Base-by-base conservation (phyloP, 2,113 vertebrate species). In the Deroptyus accipitrinus region DNA sequence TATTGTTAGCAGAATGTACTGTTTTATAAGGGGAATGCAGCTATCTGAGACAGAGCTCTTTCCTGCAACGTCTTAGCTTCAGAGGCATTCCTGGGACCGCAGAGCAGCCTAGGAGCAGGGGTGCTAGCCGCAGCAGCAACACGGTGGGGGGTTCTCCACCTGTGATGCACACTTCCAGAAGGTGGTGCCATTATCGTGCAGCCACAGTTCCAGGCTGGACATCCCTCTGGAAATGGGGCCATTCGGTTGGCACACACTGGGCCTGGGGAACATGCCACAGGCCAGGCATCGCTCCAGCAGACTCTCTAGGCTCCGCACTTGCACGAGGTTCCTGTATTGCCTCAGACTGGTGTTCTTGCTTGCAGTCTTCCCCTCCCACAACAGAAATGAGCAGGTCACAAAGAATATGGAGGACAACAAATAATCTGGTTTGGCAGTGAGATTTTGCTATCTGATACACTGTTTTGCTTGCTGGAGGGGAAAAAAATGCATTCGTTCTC, bases 21-120 rank as follows among this genome's bases (percentile, higher is more conserved):
- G 83, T 67, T 77, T 79, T 91, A 35, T 44, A 57, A 76, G 62
- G 82, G 88, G 61, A 88, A 81, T 3, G 3, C 78, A 95, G 68
- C 72, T 89, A 81, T 68, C 83, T 89, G 80, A 91, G 69, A 25
- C 86, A 86, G 73, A 91, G 83, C 28, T 69, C 70, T 79, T 62
- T 91, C 66, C 80, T 88, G 80, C 61, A 42, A 80, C 1, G 39
- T 64, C 62, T 86, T 19, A 61, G 55, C 61, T 81, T 52, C 85
- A 86, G 63, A 83, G 31, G 39, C 66, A 69, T 84, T 95, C 55
- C 73, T 24, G 5, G 55, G 46, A 25, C 13, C 1, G 3, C 3
- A 3, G 37, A 72, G 67, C 54, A 67, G 57, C 41, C 68, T 6
- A 23, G 17, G 35, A 85, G 82, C 78, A 30, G 8, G 2, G 28